These are phyloP conservation scores for Phyllotreta striolata DNA, from an alignment of 2,888 invertebrate genomes.

Conservation along the genomic window DNA sequence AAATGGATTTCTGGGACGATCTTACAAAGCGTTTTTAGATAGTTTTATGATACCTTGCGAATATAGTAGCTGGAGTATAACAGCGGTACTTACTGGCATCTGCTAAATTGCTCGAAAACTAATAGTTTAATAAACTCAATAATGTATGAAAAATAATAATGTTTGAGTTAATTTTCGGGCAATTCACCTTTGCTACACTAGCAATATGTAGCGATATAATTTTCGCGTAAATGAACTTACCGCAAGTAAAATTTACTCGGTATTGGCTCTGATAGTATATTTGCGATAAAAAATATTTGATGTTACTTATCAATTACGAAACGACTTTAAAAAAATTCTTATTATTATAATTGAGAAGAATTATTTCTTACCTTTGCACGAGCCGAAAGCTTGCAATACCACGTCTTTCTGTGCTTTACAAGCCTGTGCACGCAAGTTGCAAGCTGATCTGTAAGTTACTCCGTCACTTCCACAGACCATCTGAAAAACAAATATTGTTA, in stretches of 20 bases:
- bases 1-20: background rate
- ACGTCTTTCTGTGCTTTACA: slow-evolving; percentile 84
- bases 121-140: too few relatives aligned
- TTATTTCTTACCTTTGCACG: slow-evolving; percentile 69
- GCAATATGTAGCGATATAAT: background rate
- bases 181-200: background rate
- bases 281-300: slow-evolving; percentile 8
- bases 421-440: slow-evolving; percentile 79
- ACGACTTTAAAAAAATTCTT: background rate
- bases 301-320: background rate
- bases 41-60: too few relatives aligned
- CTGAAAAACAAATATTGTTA: slow-evolving; percentile 46
- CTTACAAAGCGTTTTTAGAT: too few relatives aligned
- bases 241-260: slow-evolving; percentile 5
- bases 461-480: slow-evolving; percentile 79
- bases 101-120: too few relatives aligned
- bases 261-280: slow-evolving; percentile 8
- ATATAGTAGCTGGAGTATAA: too few relatives aligned
- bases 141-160: too few relatives aligned
- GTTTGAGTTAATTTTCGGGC: slow-evolving; percentile 1
- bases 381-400: slow-evolving; percentile 78
- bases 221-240: slow-evolving; percentile 8
- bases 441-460: slow-evolving; percentile 83
- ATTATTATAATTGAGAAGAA: background rate
- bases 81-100: too few relatives aligned